Evolutionary conservation across 2,113 vertebrate species (phyloP).

Genomic region (Noturus placidus): DNA sequence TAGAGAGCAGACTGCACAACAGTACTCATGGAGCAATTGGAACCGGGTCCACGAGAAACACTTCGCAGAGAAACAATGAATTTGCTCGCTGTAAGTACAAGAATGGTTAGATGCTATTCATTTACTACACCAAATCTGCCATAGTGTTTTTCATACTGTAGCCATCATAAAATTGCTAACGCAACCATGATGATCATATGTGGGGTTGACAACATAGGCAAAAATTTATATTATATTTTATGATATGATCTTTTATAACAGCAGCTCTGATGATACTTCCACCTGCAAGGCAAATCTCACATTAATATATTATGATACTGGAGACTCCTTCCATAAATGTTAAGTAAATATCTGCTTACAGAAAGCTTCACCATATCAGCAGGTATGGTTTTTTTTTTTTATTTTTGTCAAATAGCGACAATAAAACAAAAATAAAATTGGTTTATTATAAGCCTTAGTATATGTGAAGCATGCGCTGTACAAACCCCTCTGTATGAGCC

Average conservation of each 20-base stretch:
- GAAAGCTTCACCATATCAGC: neutral
- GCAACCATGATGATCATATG: neutral
- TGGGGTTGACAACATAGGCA: neutral
- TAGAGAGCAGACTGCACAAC: slow-evolving; percentile 63
- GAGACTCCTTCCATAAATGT: neutral
- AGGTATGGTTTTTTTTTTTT: neutral
- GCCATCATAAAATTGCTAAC: neutral
- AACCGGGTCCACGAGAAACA: slow-evolving; percentile 62
- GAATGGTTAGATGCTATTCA: neutral
- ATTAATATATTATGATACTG: neutral
- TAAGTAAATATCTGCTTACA: neutral
- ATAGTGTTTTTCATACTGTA: neutral
- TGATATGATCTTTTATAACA: no score
- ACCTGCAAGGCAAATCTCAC: neutral
- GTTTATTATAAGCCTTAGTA: neutral
- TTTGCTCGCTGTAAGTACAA: slow-evolving; percentile 63
- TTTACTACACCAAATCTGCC: neutral
- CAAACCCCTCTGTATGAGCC: neutral
- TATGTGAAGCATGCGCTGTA: neutral
- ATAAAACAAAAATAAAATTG: no score
- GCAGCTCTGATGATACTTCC: neutral
- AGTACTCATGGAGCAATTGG: slow-evolving; percentile 56
- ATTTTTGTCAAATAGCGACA: neutral
- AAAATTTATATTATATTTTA: neutral
- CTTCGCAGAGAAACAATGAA: slow-evolving; percentile 57